Evolutionary conservation across 2,113 vertebrate genomes (phyloP), one percentile per base, ranked within the genome.

Genomic region (Thamnophis sirtalis): DNA sequence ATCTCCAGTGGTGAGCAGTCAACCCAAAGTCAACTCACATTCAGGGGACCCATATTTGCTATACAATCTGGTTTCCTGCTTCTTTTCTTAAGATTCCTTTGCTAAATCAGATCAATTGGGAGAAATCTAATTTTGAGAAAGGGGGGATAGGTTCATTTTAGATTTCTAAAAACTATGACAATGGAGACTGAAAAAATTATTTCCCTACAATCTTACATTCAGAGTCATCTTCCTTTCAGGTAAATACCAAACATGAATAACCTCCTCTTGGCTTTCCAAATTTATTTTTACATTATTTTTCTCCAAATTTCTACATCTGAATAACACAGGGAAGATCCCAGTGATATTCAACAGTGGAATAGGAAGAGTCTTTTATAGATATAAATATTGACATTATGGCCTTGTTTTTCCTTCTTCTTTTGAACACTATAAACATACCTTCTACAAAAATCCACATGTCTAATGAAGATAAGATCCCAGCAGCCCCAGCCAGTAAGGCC

Each of bases 81-180:
- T 96, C 94, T 95, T 95, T n/a, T 15, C 28, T n/a, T 68, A 63
- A 95, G 94, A 93, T 92, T 94, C 94, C 95, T 97, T 96, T 97
- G 95, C 95, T 96, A 96, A 96, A 96, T 95, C 93, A 95, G 92
- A 91, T 96, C 96, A 94, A 95, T 96, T 95, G 93, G 94, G 94
- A 96, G 95, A 95, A 38, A 38, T 33, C 7, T 7, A 53, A 15
- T 17, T 90, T 43, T 38, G 53, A 56, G 48, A 53, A 54, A 26
- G 50, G 15, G 15, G 9, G 54, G 26, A 15, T 55, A 54, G 68
- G n/a, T 80, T 80, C 33, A 80, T 80, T 80, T 80, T 43, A 38
- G 33, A 80, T 43, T 38, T 38, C 73, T 38, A 38, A 17, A 80
- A 38, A 43, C 38, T 80, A 80, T 38, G 33, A 21, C 73, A 80